Percentiles rank a stretch among this genome's conserved stretches.
phyloP scores from a whole-genome alignment of 2,797 vertebrate genomes.

The Tenualosa thibaudeaui region DNA sequence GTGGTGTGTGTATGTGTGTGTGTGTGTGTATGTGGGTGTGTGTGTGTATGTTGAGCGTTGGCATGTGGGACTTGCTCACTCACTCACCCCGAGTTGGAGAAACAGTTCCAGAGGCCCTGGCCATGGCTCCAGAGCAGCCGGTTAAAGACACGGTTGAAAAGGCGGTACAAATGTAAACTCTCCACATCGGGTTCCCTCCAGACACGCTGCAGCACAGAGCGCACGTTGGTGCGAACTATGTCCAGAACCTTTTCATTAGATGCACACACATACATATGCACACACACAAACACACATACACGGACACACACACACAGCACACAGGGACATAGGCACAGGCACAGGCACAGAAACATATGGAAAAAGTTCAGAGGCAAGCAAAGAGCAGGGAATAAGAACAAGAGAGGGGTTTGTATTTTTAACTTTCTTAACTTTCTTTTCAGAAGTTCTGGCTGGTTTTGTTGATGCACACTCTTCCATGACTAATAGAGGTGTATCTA shows the following conservation, averaged over 20 bases:
- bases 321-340: background rate
- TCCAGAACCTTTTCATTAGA: conserved; percentile 85
- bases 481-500: background rate
- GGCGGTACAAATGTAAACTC: conserved; percentile 86
- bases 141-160: conserved; percentile 92
- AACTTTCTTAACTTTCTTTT: conserved; percentile 1
- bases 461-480: background rate
- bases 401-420: background rate
- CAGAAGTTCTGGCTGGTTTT: background rate
- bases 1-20: background rate
- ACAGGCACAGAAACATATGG: background rate
- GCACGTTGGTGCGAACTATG: conserved; percentile 89
- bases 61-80: conserved; percentile 43
- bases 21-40: conserved; percentile 2
- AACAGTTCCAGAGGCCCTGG: conserved; percentile 96
- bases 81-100: conserved; percentile 93
- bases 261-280: conserved; percentile 59
- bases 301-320: background rate
- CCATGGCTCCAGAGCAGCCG: conserved; percentile 95
- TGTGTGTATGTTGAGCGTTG: background rate
- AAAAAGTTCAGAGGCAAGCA: background rate
- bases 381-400: background rate
- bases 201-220: conserved; percentile 84
- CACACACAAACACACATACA: conserved; percentile 38
- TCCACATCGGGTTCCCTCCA: conserved; percentile 92